These are phyloP conservation scores for Hyles lineata DNA, from an alignment of 2,888 invertebrate species.

Conservation along the genomic window DNA sequence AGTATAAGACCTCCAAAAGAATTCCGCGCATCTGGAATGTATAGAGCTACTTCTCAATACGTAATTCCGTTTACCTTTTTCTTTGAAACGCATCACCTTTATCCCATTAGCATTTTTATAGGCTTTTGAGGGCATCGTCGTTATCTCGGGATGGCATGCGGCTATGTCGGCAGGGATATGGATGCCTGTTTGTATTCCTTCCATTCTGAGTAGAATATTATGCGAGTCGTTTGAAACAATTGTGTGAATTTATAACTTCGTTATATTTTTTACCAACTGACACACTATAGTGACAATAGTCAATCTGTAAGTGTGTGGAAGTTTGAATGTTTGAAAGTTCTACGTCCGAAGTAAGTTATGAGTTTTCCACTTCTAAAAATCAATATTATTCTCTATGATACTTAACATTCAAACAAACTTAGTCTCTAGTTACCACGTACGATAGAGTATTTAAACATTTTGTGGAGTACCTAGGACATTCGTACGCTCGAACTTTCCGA, in stretches of 20 bases:
- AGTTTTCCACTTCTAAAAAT: too few species aligned
- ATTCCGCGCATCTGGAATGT: conserved; percentile 16
- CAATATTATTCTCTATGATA: too few species aligned
- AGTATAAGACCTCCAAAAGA: conserved; percentile 15
- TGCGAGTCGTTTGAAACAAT: conserved; percentile 36
- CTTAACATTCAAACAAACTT: too few species aligned
- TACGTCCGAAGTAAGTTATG: too few species aligned
- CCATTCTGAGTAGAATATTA: conserved; percentile 58
- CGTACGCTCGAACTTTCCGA: too few species aligned
- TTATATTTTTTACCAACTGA: background rate
- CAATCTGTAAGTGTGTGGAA: too few species aligned
- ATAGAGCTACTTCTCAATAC: conserved; percentile 35
- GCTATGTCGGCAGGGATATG: conserved; percentile 41
- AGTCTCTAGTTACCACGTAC: too few species aligned
- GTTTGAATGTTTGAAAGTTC: too few species aligned
- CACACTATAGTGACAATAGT: too few species aligned
- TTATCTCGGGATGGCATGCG: conserved; percentile 58
- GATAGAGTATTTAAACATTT: too few species aligned
- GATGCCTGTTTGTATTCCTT: conserved; percentile 44
- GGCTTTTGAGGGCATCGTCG: conserved; percentile 55
- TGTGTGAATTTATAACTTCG: background rate
- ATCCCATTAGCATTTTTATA: conserved; percentile 74
- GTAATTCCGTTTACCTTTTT: conserved; percentile 43
- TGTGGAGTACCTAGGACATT: too few species aligned
- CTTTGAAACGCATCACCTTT: conserved; percentile 61